Evolutionary conservation across 1,140 invertebrate genomes (phyloP), one percentile per base, ranked within the genome.

Genomic region (Halesus radiatus): DNA sequence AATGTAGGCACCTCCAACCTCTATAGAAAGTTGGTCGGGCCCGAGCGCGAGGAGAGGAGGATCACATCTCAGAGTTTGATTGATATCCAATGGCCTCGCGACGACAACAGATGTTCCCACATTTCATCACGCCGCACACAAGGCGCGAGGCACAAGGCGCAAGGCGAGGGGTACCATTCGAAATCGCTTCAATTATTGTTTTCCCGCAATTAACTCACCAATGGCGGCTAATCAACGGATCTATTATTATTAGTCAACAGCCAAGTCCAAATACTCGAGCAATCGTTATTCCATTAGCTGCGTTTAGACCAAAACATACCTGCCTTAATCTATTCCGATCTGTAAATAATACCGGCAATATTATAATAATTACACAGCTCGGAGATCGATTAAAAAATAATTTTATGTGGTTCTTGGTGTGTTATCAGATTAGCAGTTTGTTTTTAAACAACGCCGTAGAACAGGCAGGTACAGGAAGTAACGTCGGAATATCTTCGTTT

Each of bases 71-170:
- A 22, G 37, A 10, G 13, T 56, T 74, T 74, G 70, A 74, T 74
- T 74, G 70, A 74, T 74, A n/a, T 56, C 22, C 70, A 29, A 32
- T 56, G 70, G 54, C 70, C 70, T 74, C 29, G 53, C 70, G 22
- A 45, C 37, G 23, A 56, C 18, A 56, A 74, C 70, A 74, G 70
- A 74, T 74, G 70, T 74, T 74, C 50, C 32, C n/a, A 74, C 32
- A 23, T 70, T 70, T 70, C 66, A 70, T n/a, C 66, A 70, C 66
- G 45, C 66, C 32, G 32, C 66, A 18, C 29, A 32, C 29, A 32
- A 64, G 26, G 60, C 60, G n/a, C n/a, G n/a, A 29, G 7, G 4
- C 32, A 45, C 37, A 13, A 45, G 37, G 10, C 37, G 10, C 5
- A 13, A 45, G 37, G 10, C 37, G 10, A 10, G 8, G 37, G 8